These are phyloP conservation scores for Vanessa tameamea DNA, from an alignment of 1,140 invertebrate genomes.

Conservation along the genomic window DNA sequence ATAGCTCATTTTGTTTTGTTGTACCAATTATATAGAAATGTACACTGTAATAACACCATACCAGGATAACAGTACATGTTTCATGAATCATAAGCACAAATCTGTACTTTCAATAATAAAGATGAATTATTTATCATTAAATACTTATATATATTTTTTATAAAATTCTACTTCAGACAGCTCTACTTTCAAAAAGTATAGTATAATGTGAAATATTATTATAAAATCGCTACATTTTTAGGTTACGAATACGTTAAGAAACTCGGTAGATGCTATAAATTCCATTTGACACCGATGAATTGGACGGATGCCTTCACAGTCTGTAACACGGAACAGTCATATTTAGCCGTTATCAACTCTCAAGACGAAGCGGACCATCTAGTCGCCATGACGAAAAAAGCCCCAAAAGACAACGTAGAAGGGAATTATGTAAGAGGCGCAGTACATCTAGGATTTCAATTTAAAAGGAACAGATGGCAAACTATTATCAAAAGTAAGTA, in stretches of 20 bases:
- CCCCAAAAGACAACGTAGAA: slow-evolving; percentile 45
- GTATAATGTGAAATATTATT: not conserved
- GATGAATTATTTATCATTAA: no score
- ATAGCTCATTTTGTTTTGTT: no score
- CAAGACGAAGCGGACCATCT: slow-evolving; percentile 58
- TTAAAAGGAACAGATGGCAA: slow-evolving; percentile 50
- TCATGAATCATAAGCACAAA: no score
- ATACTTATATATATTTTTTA: no score
- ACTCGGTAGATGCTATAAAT: slow-evolving; percentile 69
- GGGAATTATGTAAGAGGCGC: slow-evolving; percentile 51
- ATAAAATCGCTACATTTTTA: slow-evolving; percentile 40
- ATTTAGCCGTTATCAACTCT: slow-evolving; percentile 69
- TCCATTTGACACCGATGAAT: slow-evolving; percentile 59
- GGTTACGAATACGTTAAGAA: slow-evolving; percentile 54
- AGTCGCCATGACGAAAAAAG: slow-evolving; percentile 42
- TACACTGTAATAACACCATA: no score
- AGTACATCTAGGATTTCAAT: slow-evolving; percentile 61
- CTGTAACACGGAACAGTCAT: slow-evolving; percentile 66
- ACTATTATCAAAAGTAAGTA: slow-evolving; percentile 55
- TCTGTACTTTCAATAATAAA: no score
- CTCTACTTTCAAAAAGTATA: not conserved
- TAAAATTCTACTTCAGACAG: not conserved
- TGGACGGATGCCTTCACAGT: slow-evolving; percentile 65
- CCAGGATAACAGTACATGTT: no score
- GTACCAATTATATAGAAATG: no score